Evolutionary conservation across 2,888 invertebrate genomes (phyloP).

Genomic region (Drosophila birchii): DNA sequence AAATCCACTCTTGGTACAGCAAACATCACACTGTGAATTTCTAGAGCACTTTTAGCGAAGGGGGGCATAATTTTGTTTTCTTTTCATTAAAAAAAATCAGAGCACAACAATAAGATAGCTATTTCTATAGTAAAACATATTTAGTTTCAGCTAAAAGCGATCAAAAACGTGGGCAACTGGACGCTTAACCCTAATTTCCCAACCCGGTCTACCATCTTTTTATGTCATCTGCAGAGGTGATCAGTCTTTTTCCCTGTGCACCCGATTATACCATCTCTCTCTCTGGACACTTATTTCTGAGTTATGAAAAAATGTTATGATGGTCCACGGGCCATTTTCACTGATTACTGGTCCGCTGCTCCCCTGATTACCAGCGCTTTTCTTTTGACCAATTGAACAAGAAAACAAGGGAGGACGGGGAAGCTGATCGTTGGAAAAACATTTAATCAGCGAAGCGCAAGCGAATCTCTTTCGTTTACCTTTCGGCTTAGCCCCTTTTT

Average conservation of each 20-base stretch:
- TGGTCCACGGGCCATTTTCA: slow-evolving; percentile 13
- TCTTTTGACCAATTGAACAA: slow-evolving; percentile 45
- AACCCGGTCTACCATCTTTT: neutral
- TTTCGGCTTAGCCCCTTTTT: slow-evolving; percentile 18
- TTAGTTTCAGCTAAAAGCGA: neutral
- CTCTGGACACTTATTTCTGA: slow-evolving; percentile 12
- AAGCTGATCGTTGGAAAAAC: slow-evolving; percentile 20
- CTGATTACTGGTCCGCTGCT: slow-evolving; percentile 28
- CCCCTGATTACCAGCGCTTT: slow-evolving; percentile 39
- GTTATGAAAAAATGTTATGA: slow-evolving; percentile 23
- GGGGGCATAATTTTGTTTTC: neutral
- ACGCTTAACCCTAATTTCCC: slow-evolving; percentile 8
- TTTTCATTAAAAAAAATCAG: neutral
- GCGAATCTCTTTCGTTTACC: slow-evolving; percentile 38
- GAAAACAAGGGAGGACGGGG: neutral
- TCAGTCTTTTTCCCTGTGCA: slow-evolving; percentile 4
- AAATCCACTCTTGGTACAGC: no score
- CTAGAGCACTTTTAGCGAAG: neutral
- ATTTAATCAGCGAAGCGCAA: slow-evolving; percentile 27
- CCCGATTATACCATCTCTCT: slow-evolving; percentile 13
- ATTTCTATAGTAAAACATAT: neutral
- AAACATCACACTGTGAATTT: neutral
- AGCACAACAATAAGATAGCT: neutral
- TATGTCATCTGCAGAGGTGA: neutral
- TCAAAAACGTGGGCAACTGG: neutral